Base-by-base conservation (phyloP, 2,888 invertebrate genomes). In the Xylota segnis region DNA sequence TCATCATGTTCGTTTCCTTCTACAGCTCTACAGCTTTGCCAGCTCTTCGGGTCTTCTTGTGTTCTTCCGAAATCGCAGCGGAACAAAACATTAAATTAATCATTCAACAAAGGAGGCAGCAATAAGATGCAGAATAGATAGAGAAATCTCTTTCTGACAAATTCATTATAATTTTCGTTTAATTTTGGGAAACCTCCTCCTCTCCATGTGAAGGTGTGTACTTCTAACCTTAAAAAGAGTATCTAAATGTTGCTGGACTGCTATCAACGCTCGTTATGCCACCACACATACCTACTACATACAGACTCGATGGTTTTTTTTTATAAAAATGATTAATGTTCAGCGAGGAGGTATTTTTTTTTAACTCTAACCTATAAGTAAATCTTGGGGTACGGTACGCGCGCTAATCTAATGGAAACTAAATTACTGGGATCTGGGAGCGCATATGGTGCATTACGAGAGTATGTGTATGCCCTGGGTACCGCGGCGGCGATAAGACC, bases 351-450 rank as follows among this genome's bases (percentile, higher is more conserved):
- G 63, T 29, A 54, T 65, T 65, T 45, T 66, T 58, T 23, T 61
- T 52, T 43, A 59, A 59, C 59, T 72, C 47, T 54, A 40, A 71
- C 71, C 59, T 43, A 23, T 23, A 16, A 76, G 82, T 74, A 70
- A 70, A 45, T 63, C 83, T 68, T 79, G 68, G 56, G 66, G 56
- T 58, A 68, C 71, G 61, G 76, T 76, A 66, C 76, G 86, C 81
- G 71, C 76, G 86, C 82, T 86, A 86, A 86, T 86, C 86, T 86
- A 86, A 86, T 86, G 86, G 86, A 86, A 86, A 86, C 82, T 82
- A 86, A 86, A 86, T 86, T 86, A 82, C 86, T 68, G 66, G 82
- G 18, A 45, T 37, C 10, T 2, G 65, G n/a, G 32, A 16, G 66
- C 43, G 59, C 71, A 71, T 37, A 71, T 68, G 63, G 61, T 79